phyloP scores from a whole-genome alignment of 2,797 vertebrate genomes.

The Rousettus madagascariensis region DNA sequence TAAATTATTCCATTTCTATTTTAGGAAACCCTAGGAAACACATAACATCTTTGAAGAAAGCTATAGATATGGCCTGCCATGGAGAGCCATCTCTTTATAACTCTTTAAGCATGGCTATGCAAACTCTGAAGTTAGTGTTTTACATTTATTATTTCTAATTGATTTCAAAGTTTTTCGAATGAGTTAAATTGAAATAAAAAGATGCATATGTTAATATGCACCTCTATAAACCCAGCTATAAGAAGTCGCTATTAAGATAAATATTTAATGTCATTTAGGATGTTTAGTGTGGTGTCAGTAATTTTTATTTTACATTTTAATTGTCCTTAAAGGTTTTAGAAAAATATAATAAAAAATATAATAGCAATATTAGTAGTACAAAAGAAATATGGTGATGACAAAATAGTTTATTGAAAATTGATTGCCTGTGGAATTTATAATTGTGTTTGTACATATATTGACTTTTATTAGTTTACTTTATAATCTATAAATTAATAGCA shows the following conservation, averaged over 20 bases:
- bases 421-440: constrained; percentile 32
- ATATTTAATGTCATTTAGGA: neutral
- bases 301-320: constrained; percentile 53
- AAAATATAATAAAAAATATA: neutral
- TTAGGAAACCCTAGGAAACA: constrained; percentile 96
- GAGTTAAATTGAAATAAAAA: constrained; percentile 32
- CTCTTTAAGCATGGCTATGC: constrained; percentile 92
- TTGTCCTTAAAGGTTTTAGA: constrained; percentile 21
- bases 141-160: constrained; percentile 39
- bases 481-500: neutral
- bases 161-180: neutral
- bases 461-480: constrained; percentile 32
- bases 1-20: constrained; percentile 63
- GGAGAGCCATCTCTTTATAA: constrained; percentile 98
- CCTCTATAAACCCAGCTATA: neutral
- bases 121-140: constrained; percentile 93
- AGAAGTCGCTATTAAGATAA: constrained; percentile 9
- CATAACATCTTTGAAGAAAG: constrained; percentile 91
- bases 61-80: constrained; percentile 89
- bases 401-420: constrained; percentile 4
- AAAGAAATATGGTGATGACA: neutral
- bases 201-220: neutral
- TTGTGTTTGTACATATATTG: neutral
- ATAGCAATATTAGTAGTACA: neutral
- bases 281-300: constrained; percentile 34